Evolutionary conservation across 1,140 invertebrate species (phyloP).

Genomic region (Solenopsis fugax): DNA sequence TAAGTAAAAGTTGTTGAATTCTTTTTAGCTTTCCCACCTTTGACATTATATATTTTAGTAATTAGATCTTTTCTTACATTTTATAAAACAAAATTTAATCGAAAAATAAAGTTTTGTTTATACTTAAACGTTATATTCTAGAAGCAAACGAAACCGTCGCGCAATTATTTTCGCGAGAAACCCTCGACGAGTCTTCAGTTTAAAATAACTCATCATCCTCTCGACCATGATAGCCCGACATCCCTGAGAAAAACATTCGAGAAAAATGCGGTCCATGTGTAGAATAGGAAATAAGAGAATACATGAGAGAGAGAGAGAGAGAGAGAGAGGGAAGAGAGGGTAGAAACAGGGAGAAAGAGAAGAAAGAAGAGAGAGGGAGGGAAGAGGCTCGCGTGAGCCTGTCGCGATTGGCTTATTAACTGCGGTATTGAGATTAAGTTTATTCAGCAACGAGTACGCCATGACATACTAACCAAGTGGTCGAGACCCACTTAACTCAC

Average conservation of each 20-base stretch:
- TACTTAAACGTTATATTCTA: neutral
- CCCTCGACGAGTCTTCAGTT: neutral
- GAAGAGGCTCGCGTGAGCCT: slow-evolving; percentile 49
- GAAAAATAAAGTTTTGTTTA: slow-evolving; percentile 6
- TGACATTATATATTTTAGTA: neutral
- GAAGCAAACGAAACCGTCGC: neutral
- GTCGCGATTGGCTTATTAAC: slow-evolving; percentile 72
- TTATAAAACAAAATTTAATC: slow-evolving; percentile 15
- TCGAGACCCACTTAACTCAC: slow-evolving; percentile 87
- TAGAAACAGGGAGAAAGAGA: neutral
- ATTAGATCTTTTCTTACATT: neutral
- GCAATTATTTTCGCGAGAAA: slow-evolving; percentile 13
- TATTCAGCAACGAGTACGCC: slow-evolving; percentile 82
- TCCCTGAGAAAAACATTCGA: slow-evolving; percentile 36
- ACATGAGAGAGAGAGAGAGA: neutral
- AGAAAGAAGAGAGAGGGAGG: neutral
- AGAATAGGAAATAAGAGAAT: neutral
- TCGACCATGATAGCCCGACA: neutral
- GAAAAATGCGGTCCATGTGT: slow-evolving; percentile 13
- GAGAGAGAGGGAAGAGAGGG: neutral
- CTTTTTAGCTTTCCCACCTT: neutral
- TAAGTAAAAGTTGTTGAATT: neutral
- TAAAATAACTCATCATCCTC: slow-evolving; percentile 24
- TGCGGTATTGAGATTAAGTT: slow-evolving; percentile 84
- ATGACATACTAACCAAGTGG: slow-evolving; percentile 88